A percentile compares a stretch with the other conserved stretches of the same genome.
phyloP scores from a whole-genome alignment of 2,797 vertebrate species.

The Nothura maculosa region DNA sequence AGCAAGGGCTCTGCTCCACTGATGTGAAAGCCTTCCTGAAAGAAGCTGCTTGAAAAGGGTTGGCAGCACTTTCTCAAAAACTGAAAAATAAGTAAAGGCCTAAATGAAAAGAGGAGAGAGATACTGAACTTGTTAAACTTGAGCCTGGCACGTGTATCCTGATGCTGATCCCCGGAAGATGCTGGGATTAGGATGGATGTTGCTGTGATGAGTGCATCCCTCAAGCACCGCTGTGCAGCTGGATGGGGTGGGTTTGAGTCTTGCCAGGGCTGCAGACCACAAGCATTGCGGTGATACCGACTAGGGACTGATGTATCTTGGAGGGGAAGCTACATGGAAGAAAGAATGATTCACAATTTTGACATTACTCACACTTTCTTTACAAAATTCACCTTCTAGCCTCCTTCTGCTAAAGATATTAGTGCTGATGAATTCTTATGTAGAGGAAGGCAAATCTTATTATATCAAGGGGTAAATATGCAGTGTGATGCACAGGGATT shows the following conservation, averaged over 20 bases:
- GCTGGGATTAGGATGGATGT: neutral
- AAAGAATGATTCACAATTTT: neutral
- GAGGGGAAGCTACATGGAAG: neutral
- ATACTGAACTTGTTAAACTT: neutral
- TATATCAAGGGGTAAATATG: slow-evolving; percentile 36
- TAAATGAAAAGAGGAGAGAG: neutral
- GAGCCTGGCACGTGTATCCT: neutral
- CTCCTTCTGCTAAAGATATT: slow-evolving; percentile 46
- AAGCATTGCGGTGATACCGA: neutral
- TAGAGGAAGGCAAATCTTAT: slow-evolving; percentile 20
- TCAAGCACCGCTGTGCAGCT: neutral
- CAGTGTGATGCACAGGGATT: slow-evolving; percentile 26
- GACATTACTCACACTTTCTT: slow-evolving; percentile 28
- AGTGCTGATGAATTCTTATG: slow-evolving; percentile 38
- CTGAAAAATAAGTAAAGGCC: neutral
- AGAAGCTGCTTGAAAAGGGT: slow-evolving; percentile 6
- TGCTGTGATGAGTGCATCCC: neutral
- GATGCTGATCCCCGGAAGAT: neutral
- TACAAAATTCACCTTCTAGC: slow-evolving; percentile 1
- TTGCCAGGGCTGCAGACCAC: neutral
- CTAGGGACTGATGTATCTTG: neutral
- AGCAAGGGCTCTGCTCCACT: slow-evolving; percentile 12
- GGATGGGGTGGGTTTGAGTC: neutral
- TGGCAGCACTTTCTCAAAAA: neutral
- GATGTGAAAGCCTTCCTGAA: slow-evolving; percentile 44